Conservation (phyloP, 2,888 invertebrate genomes). For the Eupsilia transversa region DNA sequence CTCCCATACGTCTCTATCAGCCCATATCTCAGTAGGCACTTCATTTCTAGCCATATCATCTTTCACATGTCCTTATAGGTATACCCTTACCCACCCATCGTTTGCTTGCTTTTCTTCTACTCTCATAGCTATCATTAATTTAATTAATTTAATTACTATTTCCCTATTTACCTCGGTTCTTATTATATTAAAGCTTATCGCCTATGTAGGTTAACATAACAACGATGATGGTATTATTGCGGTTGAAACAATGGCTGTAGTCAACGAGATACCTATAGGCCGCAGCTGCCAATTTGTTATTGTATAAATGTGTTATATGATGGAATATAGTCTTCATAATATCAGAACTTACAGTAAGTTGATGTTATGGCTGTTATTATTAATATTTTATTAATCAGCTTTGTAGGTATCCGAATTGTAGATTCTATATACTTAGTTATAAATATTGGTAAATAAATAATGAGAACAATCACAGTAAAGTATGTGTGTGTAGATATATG, state of each 20-base stretch:
- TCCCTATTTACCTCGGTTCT: neutral
- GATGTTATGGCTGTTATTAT: neutral
- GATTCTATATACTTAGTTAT: neutral
- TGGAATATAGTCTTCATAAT: neutral
- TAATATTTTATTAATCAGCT: neutral
- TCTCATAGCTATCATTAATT: neutral
- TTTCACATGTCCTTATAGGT: neutral
- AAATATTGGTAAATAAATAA: neutral
- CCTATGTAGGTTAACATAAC: slow-evolving; percentile 22
- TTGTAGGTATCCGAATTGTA: neutral
- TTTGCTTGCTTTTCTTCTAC: neutral
- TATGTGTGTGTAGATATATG: neutral
- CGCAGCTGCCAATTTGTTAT: slow-evolving; percentile 1
- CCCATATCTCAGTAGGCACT: too few species aligned
- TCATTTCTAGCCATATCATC: too few species aligned
- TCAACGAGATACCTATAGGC: neutral
- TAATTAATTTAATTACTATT: neutral
- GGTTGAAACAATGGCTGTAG: slow-evolving; percentile 25
- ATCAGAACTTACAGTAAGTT: neutral
- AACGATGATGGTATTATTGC: slow-evolving; percentile 4
- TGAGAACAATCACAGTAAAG: neutral
- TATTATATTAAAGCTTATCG: neutral
- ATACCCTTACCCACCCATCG: neutral
- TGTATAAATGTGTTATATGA: neutral
- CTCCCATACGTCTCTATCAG: too few species aligned